Evolutionary conservation across 2,797 vertebrate species (phyloP).

Genomic region (Bradypus variegatus): DNA sequence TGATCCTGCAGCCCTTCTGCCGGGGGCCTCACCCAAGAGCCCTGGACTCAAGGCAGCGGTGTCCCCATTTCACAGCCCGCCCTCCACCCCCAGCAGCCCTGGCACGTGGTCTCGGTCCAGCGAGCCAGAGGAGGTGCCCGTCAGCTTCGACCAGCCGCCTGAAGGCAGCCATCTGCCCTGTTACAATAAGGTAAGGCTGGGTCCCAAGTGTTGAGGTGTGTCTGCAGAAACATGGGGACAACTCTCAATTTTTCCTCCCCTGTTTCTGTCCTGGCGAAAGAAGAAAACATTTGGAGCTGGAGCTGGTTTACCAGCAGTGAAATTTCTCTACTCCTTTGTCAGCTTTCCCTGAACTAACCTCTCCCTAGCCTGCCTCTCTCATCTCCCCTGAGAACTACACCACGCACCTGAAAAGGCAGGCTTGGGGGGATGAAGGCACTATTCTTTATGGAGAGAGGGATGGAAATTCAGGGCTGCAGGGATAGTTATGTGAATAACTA

Average conservation of each 20-base stretch:
- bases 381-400: rapidly evolving
- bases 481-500: background rate
- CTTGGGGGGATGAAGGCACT: background rate
- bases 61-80: slow-evolving; percentile 75
- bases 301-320: background rate
- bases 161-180: slow-evolving; percentile 75
- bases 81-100: slow-evolving; percentile 75
- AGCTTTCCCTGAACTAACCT: background rate
- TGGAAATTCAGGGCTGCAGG: background rate
- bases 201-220: rapidly evolving
- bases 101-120: slow-evolving; percentile 56
- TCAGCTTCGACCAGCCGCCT: slow-evolving; percentile 78
- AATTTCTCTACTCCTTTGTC: background rate
- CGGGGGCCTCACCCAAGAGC: slow-evolving; percentile 76
- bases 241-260: background rate
- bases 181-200: slow-evolving; percentile 75
- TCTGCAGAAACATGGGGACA: rapidly evolving
- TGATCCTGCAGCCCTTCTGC: slow-evolving; percentile 73
- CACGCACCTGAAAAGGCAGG: no score
- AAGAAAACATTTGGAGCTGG: background rate
- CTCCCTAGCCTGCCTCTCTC: background rate
- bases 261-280: background rate
- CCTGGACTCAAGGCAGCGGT: slow-evolving; percentile 73
- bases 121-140: slow-evolving; percentile 59
- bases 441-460: background rate